Conservation (phyloP, 2,888 invertebrate species). For the Drosophila hamatofila region DNA sequence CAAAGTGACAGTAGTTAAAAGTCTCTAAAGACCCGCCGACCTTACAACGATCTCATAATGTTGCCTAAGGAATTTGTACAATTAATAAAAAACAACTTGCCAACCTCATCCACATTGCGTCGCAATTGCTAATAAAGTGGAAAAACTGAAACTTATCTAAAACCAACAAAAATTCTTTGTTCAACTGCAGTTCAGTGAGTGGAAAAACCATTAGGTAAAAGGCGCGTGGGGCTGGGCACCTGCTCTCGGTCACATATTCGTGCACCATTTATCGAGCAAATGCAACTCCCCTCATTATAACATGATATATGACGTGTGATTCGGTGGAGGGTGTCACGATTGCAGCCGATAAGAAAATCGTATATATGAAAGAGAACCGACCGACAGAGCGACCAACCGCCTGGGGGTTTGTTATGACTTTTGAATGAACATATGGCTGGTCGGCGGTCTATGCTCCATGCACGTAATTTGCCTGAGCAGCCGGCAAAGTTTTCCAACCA, state of each 20-base stretch:
- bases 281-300: constrained; percentile 35
- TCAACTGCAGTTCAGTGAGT: constrained; percentile 16
- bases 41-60: background rate
- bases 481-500: constrained; percentile 44
- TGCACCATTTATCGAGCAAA: constrained; percentile 38
- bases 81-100: background rate
- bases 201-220: constrained; percentile 19
- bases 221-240: constrained; percentile 40
- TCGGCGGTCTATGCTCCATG: background rate
- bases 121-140: constrained; percentile 1
- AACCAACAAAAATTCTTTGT: constrained; percentile 15
- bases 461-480: constrained; percentile 19
- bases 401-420: constrained; percentile 2
- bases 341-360: constrained; percentile 41
- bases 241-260: constrained; percentile 58
- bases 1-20: background rate
- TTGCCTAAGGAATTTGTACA: background rate
- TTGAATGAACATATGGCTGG: constrained; percentile 5
- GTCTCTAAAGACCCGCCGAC: too few species aligned
- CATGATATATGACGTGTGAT: constrained; percentile 57
- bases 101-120: background rate
- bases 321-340: constrained; percentile 36
- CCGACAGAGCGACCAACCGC: background rate
- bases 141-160: background rate
- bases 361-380: constrained; percentile 1